These are phyloP conservation scores for Muraenolepis orangiensis DNA, from an alignment of 2,797 vertebrate genomes.

Conservation along the genomic window DNA sequence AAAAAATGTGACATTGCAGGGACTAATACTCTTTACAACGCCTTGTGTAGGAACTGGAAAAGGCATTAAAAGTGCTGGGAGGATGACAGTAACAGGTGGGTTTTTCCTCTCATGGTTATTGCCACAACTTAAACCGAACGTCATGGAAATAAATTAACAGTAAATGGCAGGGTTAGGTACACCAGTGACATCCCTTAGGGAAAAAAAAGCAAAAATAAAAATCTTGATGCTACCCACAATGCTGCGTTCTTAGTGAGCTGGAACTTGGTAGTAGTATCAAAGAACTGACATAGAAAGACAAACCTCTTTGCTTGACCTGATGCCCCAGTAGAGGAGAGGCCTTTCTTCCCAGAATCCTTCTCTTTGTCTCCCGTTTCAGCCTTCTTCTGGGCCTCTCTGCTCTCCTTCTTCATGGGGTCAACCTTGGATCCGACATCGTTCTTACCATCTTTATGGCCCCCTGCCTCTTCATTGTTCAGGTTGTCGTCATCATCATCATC, in stretches of 20 bases:
- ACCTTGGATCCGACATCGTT: constrained; percentile 89
- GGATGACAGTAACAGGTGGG: constrained; percentile 82
- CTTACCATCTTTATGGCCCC: constrained; percentile 94
- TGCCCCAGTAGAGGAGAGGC: constrained; percentile 95
- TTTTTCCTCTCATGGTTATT: constrained; percentile 73
- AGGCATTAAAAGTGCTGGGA: constrained; percentile 84
- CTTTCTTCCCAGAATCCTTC: constrained; percentile 99
- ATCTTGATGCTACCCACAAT: constrained; percentile 99
- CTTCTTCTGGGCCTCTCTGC: constrained; percentile 95
- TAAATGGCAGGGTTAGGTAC: constrained; percentile 91
- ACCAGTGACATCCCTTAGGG: constrained; percentile 80
- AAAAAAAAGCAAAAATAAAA: constrained; percentile 69
- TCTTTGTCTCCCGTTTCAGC: constrained; percentile 98
- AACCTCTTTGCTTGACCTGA: constrained; percentile 99
- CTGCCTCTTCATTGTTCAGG: constrained; percentile 80
- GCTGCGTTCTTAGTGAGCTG: constrained; percentile 97
- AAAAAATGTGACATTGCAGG: constrained; percentile 79
- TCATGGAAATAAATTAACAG: constrained; percentile 77
- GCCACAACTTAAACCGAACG: constrained; percentile 83
- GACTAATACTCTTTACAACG: constrained; percentile 86
- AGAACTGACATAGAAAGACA: constrained; percentile 99
- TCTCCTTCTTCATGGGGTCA: constrained; percentile 91
- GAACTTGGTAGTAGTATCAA: constrained; percentile 96
- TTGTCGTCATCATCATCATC: constrained; percentile 81
- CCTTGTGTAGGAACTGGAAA: constrained; percentile 77